Percentiles rank a stretch among this genome's conserved stretches.
Evolutionary conservation across 2,113 vertebrate genomes (phyloP).

Genomic region (Illadopsis cleaveri): DNA sequence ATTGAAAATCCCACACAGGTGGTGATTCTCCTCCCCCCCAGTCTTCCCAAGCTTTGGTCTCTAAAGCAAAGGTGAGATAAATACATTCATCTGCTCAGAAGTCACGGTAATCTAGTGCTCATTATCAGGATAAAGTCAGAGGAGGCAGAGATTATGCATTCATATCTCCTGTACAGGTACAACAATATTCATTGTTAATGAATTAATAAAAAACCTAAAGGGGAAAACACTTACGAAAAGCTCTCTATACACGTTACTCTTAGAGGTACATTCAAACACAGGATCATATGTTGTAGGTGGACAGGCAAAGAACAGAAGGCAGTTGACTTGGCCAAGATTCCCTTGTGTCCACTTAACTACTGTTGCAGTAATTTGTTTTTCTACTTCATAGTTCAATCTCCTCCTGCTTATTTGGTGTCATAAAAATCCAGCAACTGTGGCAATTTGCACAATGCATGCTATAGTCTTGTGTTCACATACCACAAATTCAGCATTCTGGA

Average conservation of each 20-base stretch:
- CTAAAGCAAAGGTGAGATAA: constrained; percentile 23
- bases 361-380: constrained; percentile 55
- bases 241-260: background rate
- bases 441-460: constrained; percentile 33
- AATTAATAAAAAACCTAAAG: background rate
- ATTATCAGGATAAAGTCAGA: background rate
- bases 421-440: constrained; percentile 50
- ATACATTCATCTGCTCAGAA: background rate
- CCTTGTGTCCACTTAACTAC: constrained; percentile 6
- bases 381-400: constrained; percentile 41
- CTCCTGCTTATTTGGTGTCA: constrained; percentile 47
- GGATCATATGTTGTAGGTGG: background rate
- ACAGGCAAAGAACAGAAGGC: constrained; percentile 27
- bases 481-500: constrained; percentile 48
- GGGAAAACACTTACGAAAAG: background rate
- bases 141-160: background rate
- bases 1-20: constrained; percentile 25
- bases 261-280: background rate
- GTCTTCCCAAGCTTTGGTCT: background rate
- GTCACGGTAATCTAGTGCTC: background rate
- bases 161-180: background rate
- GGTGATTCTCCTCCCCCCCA: background rate
- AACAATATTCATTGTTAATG: background rate
- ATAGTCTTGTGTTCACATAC: constrained; percentile 24
- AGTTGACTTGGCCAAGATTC: background rate